Evolutionary conservation across 2,797 vertebrate species (phyloP).

Genomic region (Myripristis jacobus): DNA sequence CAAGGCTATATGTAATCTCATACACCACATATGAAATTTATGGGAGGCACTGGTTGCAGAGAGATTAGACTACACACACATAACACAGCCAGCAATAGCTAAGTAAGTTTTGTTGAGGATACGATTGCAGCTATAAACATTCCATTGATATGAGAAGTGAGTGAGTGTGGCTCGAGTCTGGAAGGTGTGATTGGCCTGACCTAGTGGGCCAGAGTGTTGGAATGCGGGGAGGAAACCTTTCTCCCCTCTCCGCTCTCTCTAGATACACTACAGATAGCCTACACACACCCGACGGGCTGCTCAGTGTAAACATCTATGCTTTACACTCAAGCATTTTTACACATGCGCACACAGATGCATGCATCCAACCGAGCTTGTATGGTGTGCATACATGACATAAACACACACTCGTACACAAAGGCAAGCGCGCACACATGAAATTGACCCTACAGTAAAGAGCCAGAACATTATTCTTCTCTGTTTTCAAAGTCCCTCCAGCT

Average conservation of each 20-base stretch:
- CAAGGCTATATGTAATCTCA: slow-evolving; percentile 19
- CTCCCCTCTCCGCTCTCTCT: neutral
- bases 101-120: slow-evolving; percentile 15
- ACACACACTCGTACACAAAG: neutral
- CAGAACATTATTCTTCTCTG: slow-evolving; percentile 22
- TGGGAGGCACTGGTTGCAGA: neutral
- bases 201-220: slow-evolving; percentile 43
- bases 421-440: slow-evolving; percentile 4
- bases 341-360: slow-evolving; percentile 18
- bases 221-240: slow-evolving; percentile 47
- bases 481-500: neutral
- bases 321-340: slow-evolving; percentile 25
- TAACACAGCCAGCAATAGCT: slow-evolving; percentile 18
- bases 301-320: slow-evolving; percentile 49
- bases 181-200: slow-evolving; percentile 43
- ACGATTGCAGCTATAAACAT: slow-evolving; percentile 38
- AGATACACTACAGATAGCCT: slow-evolving; percentile 27
- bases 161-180: slow-evolving; percentile 36
- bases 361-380: slow-evolving; percentile 16
- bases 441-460: neutral
- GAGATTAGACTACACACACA: slow-evolving; percentile 9
- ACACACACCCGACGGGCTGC: slow-evolving; percentile 6
- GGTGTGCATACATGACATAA: slow-evolving; percentile 20
- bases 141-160: slow-evolving; percentile 56
- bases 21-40: slow-evolving; percentile 24